Base-by-base conservation (phyloP, 1,140 invertebrate genomes). In the Zaprionus davidi region DNA sequence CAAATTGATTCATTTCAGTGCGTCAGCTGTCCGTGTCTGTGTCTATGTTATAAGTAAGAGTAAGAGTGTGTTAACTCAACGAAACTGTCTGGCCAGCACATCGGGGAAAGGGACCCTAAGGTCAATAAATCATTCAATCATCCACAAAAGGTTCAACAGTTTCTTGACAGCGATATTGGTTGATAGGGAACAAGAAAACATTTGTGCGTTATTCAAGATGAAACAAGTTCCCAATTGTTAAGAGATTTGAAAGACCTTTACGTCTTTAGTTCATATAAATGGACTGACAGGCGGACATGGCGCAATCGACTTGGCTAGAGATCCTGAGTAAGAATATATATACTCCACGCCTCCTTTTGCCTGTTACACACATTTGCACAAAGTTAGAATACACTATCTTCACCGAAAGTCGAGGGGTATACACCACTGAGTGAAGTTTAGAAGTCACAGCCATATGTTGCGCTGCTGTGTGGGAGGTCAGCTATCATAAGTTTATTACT, bases 1-100 rank as follows among this genome's bases (percentile, higher is more conserved):
- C 72, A 70, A 75, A 75, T 75, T 75, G 72, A 75, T 70, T 75
- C 66, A 75, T 72, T 76, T 59, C 41, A 17, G 71, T 75, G 68
- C n/a, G 26, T 38, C 28, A 41, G 38, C 38, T 41, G n/a, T 28
- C 31, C 31, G 22, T n/a, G 38, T 41, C 38, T 34, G 31, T 11
- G 31, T 34, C 31, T 34, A 11, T 34, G 9, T 11, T 41, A 62
- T 51, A 44, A 41, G 69, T 51, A 55, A 56, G 69, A 41, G 15
- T 22, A 24, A 72, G 63, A 67, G 63, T 59, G 65, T 62, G 49
- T 69, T 59, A 60, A 69, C 15, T 24, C 38, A 56, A 22, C 58
- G 38, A 31, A 57, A 63, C 49, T 63, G 58, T 34, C 9, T 34
- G 31, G 9, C 31, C 24, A 74, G 62, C 66, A 63, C 38, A 51